Percentiles rank a stretch among this genome's conserved stretches.
These are phyloP conservation scores for Archivesica marissinica DNA, from an alignment of 1,140 invertebrate species.

Conservation along the genomic window DNA sequence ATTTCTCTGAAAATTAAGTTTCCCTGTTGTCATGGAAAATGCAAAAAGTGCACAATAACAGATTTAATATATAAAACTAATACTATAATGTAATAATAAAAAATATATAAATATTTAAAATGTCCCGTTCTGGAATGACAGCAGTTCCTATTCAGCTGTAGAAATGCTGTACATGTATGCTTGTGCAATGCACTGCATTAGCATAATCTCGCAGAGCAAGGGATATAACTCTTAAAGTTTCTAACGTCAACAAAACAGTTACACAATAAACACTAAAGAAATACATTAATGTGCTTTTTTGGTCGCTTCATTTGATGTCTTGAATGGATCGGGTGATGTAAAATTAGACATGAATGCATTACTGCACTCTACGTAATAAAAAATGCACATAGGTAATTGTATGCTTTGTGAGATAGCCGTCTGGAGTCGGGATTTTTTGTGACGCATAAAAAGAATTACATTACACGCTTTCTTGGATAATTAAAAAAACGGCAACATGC, in stretches of 20 bases:
- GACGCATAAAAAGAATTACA: slow-evolving; percentile 25
- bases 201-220: slow-evolving; percentile 1
- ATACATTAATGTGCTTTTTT: slow-evolving; percentile 22
- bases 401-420: not conserved
- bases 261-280: not conserved
- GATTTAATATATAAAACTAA: too few species aligned
- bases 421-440: slow-evolving; percentile 6
- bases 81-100: too few species aligned
- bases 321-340: slow-evolving; percentile 36
- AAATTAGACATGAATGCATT: slow-evolving; percentile 13
- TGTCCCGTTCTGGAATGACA: too few species aligned
- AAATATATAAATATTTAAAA: too few species aligned
- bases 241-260: not conserved
- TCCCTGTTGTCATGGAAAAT: too few species aligned
- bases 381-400: slow-evolving; percentile 47
- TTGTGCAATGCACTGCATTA: too few species aligned
- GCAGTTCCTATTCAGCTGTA: too few species aligned
- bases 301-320: slow-evolving; percentile 19
- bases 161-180: too few species aligned
- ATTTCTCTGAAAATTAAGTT: too few species aligned
- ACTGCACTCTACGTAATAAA: slow-evolving; percentile 21
- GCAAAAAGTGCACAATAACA: too few species aligned
- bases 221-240: not conserved
- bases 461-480: not conserved
- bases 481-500: not conserved